Evolutionary conservation across 2,113 vertebrate genomes (phyloP), one percentile per base, ranked within the genome.

Genomic region (Lagopus muta): DNA sequence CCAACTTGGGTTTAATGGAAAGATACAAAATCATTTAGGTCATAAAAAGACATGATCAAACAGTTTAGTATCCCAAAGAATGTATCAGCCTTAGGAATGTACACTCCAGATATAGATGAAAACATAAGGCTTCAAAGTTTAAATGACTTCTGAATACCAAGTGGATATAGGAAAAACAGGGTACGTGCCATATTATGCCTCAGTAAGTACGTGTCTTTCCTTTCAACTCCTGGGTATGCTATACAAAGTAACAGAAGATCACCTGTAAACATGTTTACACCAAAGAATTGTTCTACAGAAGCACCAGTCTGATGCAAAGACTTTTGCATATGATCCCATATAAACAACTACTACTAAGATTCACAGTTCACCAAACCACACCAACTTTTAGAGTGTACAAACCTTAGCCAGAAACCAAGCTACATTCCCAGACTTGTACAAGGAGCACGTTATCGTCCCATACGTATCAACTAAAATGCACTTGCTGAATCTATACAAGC

Each of bases 401-500:
- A 22, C 3, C 43, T 38, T 0, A 36, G 52, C 12, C 10, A 32
- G 61, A 79, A 40, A 2, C 5, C 43, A 69, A 83, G 22, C 13
- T 47, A 19, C 9, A 5, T 54, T 2, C 2, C 38, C 67, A 77
- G 36, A 48, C 72, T 8, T n/a, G 40, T 8, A 19, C 0, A 0
- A 34, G 66, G 1, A 76, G 2, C 14, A 24, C 28, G 5, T 18
- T 28, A 7, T 6, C 34, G 16, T 34, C 78, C 80, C 45, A 15
- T 36, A 24, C 0, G 2, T 5, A 4, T 8, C 19, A 27, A 28
- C 25, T 10, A 36, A 66, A 36, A 20, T 8, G 1, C 4, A 13
- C 27, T 22, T 18, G 47, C 47, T 55, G 36, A 54, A 69, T 24
- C 36, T 62, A 24, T 28, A 7, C 0, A 5, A 55, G 6, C 8